A percentile compares a stretch with the other conserved stretches of the same genome.
phyloP scores from a whole-genome alignment of 30 jellyfish, hydroid and myxozoan species.

The Cassiopea xamachana region DNA sequence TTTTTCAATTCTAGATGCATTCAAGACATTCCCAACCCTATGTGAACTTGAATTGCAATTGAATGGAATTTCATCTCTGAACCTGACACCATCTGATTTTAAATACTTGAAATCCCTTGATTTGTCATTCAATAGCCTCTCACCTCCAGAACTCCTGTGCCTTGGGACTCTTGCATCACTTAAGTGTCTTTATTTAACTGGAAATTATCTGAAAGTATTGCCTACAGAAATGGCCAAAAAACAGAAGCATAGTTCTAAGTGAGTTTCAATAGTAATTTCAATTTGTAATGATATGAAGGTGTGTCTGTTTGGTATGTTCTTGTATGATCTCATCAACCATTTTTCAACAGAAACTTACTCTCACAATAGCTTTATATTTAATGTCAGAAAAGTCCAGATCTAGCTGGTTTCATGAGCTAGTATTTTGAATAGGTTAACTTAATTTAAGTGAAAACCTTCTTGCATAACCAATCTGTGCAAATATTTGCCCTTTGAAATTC shows the following conservation, averaged over 20 bases:
- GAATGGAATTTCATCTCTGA: constrained; percentile 11
- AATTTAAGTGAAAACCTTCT: too few relatives aligned
- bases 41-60: constrained; percentile 70
- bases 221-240: constrained; percentile 25
- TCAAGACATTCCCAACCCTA: constrained; percentile 65
- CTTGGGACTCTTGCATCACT: constrained; percentile 49
- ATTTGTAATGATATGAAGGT: too few relatives aligned
- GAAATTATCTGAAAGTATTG: constrained; percentile 40
- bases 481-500: too few relatives aligned
- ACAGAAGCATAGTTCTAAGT: neutral
- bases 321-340: too few relatives aligned
- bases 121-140: constrained; percentile 44
- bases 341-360: too few relatives aligned
- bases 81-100: constrained; percentile 35
- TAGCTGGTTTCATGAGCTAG: too few relatives aligned
- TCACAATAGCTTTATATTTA: too few relatives aligned
- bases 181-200: constrained; percentile 44
- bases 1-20: constrained; percentile 25
- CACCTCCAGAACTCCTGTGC: constrained; percentile 1
- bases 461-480: too few relatives aligned
- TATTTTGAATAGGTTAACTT: too few relatives aligned
- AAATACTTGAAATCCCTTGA: constrained; percentile 18
- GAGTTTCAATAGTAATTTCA: neutral
- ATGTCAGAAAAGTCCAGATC: too few relatives aligned
- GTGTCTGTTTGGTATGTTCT: too few relatives aligned